Conservation (phyloP, 2,888 invertebrate genomes). For the Apamea anceps region DNA sequence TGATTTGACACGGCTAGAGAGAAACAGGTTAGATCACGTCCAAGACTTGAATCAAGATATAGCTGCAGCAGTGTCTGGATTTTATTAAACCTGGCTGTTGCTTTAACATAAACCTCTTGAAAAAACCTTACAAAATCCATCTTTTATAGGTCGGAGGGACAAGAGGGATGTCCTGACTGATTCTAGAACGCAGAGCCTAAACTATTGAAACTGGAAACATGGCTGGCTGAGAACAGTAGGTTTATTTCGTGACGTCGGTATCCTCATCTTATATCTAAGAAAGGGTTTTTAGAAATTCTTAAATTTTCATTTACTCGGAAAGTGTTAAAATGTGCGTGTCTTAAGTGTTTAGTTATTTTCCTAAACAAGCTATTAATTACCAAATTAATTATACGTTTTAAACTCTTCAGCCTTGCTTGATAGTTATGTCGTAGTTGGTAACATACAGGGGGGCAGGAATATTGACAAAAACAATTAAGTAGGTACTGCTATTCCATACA, state of each 20-base stretch:
- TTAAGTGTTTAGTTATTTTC: not conserved
- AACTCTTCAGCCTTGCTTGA: not conserved
- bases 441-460: not conserved
- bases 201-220: too few species aligned
- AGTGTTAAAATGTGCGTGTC: not conserved
- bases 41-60: not conserved
- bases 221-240: not conserved
- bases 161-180: not conserved
- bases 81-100: not conserved
- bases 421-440: not conserved
- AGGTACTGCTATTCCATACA: not conserved
- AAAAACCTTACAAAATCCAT: not conserved
- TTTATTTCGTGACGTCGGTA: not conserved
- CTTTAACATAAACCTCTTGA: not conserved
- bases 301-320: not conserved
- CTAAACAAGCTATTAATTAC: not conserved
- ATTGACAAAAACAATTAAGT: not conserved
- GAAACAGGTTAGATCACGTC: not conserved
- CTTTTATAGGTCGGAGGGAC: not conserved
- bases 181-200: not conserved
- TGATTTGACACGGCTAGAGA: constrained; percentile 5
- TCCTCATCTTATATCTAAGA: not conserved
- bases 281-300: not conserved
- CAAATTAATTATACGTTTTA: not conserved
- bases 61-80: not conserved